Base-by-base conservation (phyloP, 2,797 vertebrate species). In the Enteromius unitaeniatus region DNA sequence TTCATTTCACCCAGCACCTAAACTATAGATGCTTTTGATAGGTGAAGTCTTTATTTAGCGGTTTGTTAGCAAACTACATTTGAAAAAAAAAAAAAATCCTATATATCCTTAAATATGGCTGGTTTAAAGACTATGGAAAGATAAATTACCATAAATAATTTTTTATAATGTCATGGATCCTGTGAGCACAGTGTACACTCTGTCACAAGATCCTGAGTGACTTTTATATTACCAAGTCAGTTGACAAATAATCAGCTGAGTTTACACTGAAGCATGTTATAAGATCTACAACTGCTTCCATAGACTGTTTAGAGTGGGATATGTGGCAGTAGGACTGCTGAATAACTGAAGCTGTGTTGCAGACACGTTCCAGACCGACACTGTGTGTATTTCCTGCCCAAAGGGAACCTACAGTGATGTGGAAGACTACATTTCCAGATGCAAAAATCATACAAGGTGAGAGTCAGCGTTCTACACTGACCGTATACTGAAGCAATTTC, bases 401-500 rank as follows among this genome's bases (percentile, higher is more conserved):
- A 0, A 9, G 0, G 91, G 92, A 65, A 91, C 89, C 47, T 95
- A 76, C 90, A 95, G 90, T 85, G 92, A 93, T 14, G 81, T 91
- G 0, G 81, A 79, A 0, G 92, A 94, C 69, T 88, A 3, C 64
- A 0, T 1, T 5, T 93, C 93, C 1, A 11, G 80, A 28, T 95
- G 95, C 83, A 60, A 14, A 70, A 1, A 47, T 26, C 91, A 94
- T 34, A 93, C 87, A 55, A 93, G 90, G 95, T 92, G 34, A 53
- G 47, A 68, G n/a, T 65, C 51, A 55, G n/a, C 31, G 51, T 26
- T 40, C 19, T 5, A 28, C 17, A 34, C 0, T 26, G 7, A 26
- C 55, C 11, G 10, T 8, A 69, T 23, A n/a, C 8, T 15, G 49
- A 10, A 55, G 21, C 5, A 14, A 3, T n/a, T 74, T 28, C 26